These are phyloP conservation scores for Pyrocephalus nanus DNA, from an alignment of 2,797 vertebrate species.

Conservation along the genomic window DNA sequence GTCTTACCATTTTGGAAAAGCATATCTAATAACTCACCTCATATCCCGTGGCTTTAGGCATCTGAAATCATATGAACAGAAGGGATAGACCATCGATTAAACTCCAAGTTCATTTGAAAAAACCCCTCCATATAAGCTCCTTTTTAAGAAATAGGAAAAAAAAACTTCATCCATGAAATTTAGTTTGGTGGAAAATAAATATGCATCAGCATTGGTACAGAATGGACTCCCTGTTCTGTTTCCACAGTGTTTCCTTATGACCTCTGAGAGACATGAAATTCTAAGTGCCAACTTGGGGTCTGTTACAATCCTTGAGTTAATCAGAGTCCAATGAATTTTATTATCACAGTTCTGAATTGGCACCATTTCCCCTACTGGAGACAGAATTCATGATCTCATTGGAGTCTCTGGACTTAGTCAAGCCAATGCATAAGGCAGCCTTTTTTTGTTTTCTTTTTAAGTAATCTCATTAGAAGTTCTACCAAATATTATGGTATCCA, in stretches of 20 bases:
- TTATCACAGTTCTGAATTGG: slow-evolving; percentile 17
- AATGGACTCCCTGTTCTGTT: background rate
- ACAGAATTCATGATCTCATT: slow-evolving; percentile 47
- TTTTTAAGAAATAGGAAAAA: slow-evolving; percentile 53
- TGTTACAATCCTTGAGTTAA: slow-evolving; percentile 45
- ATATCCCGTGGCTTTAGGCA: slow-evolving; percentile 67
- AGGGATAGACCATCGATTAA: slow-evolving; percentile 55
- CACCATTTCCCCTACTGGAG: slow-evolving; percentile 28
- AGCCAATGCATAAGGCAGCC: background rate
- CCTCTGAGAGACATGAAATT: background rate
- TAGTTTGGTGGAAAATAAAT: slow-evolving; percentile 25
- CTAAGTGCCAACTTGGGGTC: background rate
- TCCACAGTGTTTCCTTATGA: background rate
- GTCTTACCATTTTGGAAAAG: slow-evolving; percentile 68
- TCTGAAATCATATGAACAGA: slow-evolving; percentile 64
- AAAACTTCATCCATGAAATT: slow-evolving; percentile 40
- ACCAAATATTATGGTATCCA: slow-evolving; percentile 57
- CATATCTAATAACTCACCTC: slow-evolving; percentile 73
- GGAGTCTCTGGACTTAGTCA: slow-evolving; percentile 50
- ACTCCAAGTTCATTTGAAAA: slow-evolving; percentile 58
- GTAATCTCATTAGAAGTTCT: slow-evolving; percentile 57
- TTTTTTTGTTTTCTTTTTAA: background rate
- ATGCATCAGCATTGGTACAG: background rate
- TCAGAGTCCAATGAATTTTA: slow-evolving; percentile 30
- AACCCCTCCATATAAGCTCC: slow-evolving; percentile 14